phyloP scores from a whole-genome alignment of 2,888 invertebrate species.

The Drosophila kanekoi region DNA sequence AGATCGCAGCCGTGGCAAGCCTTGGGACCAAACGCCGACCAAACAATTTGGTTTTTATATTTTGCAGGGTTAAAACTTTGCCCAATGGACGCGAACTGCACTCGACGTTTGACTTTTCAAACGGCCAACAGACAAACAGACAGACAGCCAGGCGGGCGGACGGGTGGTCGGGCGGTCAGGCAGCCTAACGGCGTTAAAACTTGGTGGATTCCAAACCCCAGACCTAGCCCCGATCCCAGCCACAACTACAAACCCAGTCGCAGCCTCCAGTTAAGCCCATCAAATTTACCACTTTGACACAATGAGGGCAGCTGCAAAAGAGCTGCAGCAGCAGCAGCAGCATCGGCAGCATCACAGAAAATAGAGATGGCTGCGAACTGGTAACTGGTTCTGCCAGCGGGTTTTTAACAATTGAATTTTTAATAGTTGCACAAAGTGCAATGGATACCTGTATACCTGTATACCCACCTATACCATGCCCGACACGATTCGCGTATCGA shows the following conservation, averaged over 20 bases:
- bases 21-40: conserved; percentile 25
- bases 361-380: conserved; percentile 17
- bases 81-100: conserved; percentile 58
- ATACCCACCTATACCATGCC: too few relatives aligned
- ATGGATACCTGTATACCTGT: conserved; percentile 10
- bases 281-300: conserved; percentile 70
- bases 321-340: conserved; percentile 31
- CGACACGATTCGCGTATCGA: conserved; percentile 35
- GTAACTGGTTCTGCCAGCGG: conserved; percentile 25
- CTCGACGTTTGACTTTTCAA: conserved; percentile 72
- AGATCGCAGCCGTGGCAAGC: conserved; percentile 25
- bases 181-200: conserved; percentile 46
- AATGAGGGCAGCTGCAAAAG: conserved; percentile 64
- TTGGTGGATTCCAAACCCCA: conserved; percentile 6
- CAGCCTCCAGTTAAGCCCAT: conserved; percentile 33
- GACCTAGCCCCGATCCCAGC: conserved; percentile 7
- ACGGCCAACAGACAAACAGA: conserved; percentile 45
- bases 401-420: conserved; percentile 74
- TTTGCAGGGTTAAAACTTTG: conserved; percentile 57
- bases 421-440: conserved; percentile 61
- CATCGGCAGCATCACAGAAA: conserved; percentile 21
- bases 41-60: conserved; percentile 59
- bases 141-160: neutral
- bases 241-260: conserved; percentile 5
- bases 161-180: neutral